Conservation (phyloP, 2,113 vertebrate species). For the Eulemur rufifrons region DNA sequence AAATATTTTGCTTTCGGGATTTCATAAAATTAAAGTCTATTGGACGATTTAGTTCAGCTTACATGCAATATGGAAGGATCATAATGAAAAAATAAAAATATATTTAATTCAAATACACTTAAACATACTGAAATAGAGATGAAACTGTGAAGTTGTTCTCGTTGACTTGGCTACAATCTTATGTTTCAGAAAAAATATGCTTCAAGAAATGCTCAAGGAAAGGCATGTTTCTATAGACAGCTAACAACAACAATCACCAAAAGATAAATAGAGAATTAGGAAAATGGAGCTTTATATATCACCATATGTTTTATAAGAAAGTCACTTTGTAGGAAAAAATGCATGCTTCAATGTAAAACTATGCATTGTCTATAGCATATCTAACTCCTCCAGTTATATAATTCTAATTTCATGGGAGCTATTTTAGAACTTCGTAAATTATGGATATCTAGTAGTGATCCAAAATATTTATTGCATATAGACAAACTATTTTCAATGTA, state of each 20-base stretch:
- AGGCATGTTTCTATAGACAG: neutral
- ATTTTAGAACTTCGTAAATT: neutral
- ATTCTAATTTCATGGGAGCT: neutral
- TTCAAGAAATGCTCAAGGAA: neutral
- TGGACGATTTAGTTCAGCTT: neutral
- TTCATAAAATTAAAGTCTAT: constrained; percentile 14
- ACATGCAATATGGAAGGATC: neutral
- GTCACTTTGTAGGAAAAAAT: neutral
- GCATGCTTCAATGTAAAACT: neutral
- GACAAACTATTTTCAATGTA: neutral
- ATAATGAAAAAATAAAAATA: neutral
- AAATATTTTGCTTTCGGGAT: neutral
- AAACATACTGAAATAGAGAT: neutral
- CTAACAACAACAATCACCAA: neutral
- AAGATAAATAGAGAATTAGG: neutral
- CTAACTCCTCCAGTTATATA: neutral
- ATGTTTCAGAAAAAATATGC: neutral
- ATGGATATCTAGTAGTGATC: neutral
- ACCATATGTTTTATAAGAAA: neutral
- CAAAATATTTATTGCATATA: neutral
- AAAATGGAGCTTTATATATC: neutral
- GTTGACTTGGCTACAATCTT: neutral
- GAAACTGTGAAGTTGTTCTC: neutral
- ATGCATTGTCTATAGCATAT: neutral
- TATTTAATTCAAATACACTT: neutral